Base-by-base conservation (phyloP, 2,797 vertebrate species). In the Cossypha caffra region DNA sequence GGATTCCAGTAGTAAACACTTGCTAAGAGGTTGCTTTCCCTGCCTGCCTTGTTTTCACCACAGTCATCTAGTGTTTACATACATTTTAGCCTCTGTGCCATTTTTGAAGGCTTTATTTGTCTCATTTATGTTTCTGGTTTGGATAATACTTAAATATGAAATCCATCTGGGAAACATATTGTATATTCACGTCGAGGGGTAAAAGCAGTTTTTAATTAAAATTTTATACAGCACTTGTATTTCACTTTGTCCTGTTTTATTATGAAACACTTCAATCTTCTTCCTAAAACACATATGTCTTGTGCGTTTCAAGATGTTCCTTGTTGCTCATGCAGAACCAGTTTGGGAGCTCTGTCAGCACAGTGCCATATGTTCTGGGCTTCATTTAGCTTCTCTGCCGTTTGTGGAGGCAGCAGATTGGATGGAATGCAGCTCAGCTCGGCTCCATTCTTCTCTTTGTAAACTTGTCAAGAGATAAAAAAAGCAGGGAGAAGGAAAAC, bases 221-320 rank as follows among this genome's bases (percentile, higher is more conserved):
- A 98, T 97, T 98, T 97, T 98, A 96, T 97, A 97, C 97, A 72
- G 95, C 94, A 71, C 97, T 98, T 97, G 78, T 97, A 97, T 97
- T 98, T 98, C 97, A 97, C 97, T 98, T 97, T 97, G 98, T 98
- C 98, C 98, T 98, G 97, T 93, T 98, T 98, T 98, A 98, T 98
- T 98, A 97, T 98, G 97, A 98, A 98, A 98, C 98, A 98, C 97
- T 98, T 97, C 97, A 97, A 97, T 97, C 97, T 98, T 97, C 96
- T 96, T 92, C 94, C 97, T 96, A 96, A 98, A 98, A 98, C 98
- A 98, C 98, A 98, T 98, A 98, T 98, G 98, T 97, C 97, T 98
- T 96, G 86, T 93, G 81, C 90, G 78, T 95, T 98, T 98, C 98
- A 98, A 98, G 98, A 98, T 98, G 98, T 97, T 98, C 95, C 97